These are phyloP conservation scores for Tapera naevia DNA, from an alignment of 2,797 vertebrate species.

Conservation along the genomic window DNA sequence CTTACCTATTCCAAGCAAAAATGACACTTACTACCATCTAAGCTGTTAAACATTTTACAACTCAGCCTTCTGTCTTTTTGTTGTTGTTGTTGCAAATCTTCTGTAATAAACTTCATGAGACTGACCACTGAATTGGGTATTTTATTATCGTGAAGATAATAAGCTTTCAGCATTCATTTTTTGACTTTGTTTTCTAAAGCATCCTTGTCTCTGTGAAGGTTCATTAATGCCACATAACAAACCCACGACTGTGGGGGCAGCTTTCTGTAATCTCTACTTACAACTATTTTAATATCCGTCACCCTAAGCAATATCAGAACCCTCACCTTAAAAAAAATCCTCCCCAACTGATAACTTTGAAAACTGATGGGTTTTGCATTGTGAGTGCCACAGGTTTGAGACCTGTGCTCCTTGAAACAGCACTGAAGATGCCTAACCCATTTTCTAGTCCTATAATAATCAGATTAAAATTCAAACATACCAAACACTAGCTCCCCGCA, in stretches of 20 bases:
- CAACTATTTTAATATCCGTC: background rate
- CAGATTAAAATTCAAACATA: constrained; percentile 48
- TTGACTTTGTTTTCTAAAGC: constrained; percentile 3
- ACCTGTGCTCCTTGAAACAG: background rate
- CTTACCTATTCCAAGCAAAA: constrained; percentile 8
- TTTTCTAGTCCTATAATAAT: constrained; percentile 2
- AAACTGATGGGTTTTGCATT: background rate
- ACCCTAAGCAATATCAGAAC: background rate
- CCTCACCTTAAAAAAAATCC: background rate
- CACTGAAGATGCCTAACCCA: background rate
- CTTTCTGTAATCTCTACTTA: background rate
- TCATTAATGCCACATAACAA: background rate
- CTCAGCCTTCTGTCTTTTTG: background rate
- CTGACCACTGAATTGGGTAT: background rate
- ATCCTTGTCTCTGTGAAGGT: background rate
- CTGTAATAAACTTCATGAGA: background rate
- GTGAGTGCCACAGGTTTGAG: background rate
- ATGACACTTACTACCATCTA: constrained; percentile 1
- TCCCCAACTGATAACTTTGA: background rate
- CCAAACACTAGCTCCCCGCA: background rate
- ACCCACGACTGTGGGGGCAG: background rate
- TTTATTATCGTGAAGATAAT: background rate
- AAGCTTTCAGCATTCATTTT: background rate
- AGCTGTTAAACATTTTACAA: constrained; percentile 1
- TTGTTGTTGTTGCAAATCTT: background rate